A percentile compares a stretch with the other conserved stretches of the same genome.
phyloP scores from a whole-genome alignment of 2,113 vertebrate genomes.

The Antechinus flavipes region DNA sequence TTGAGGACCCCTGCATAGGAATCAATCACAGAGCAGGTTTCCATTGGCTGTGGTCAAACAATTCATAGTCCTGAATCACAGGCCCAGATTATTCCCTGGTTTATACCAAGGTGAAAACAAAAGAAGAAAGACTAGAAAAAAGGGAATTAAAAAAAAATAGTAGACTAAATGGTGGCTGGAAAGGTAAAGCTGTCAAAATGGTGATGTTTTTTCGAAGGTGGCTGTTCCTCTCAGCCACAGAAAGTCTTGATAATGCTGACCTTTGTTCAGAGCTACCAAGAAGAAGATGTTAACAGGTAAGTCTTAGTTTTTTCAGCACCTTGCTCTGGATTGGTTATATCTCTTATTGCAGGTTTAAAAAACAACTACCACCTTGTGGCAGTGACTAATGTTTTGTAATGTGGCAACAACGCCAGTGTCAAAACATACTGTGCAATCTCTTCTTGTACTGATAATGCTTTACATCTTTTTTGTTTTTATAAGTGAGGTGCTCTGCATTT shows the following conservation, averaged over 20 bases:
- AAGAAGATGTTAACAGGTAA: constrained; percentile 11
- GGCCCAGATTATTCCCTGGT: background rate
- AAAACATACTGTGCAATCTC: constrained; percentile 34
- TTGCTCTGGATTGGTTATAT: constrained; percentile 33
- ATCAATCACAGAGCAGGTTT: background rate
- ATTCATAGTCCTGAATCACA: background rate
- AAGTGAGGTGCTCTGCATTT: constrained; percentile 62
- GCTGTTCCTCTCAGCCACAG: constrained; percentile 22
- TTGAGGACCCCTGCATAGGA: background rate
- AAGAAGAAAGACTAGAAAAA: background rate
- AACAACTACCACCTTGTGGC: background rate
- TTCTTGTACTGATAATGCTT: constrained; percentile 57
- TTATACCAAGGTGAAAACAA: constrained; percentile 26
- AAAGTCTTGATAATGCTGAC: background rate
- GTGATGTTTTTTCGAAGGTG: background rate
- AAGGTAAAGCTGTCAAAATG: background rate
- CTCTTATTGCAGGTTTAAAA: constrained; percentile 45
- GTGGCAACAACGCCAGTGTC: constrained; percentile 6
- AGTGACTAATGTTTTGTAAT: constrained; percentile 49
- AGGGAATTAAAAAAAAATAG: background rate
- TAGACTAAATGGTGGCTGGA: background rate
- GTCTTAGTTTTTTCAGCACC: constrained; percentile 10
- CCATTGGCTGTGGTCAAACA: constrained; percentile 7
- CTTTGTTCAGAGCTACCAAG: constrained; percentile 27
- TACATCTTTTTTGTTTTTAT: constrained; percentile 59